Percentiles rank a stretch among this genome's conserved stretches.
Evolutionary conservation across 2,888 invertebrate species (phyloP).

Genomic region (Plemyria rubiginata): DNA sequence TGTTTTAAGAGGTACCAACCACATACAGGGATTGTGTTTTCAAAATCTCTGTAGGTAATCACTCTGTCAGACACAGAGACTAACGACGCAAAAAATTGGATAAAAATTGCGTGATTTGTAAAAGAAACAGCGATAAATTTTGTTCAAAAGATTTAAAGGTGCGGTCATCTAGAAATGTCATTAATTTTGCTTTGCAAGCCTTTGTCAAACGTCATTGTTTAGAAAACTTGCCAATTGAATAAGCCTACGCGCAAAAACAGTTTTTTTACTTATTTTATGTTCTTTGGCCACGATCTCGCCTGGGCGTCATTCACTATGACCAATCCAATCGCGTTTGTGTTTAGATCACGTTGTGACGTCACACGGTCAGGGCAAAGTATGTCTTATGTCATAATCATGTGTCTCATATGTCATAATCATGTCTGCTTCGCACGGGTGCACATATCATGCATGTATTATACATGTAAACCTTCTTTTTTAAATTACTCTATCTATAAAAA

Average conservation of each 20-base stretch:
- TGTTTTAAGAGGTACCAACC: not conserved
- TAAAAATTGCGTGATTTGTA: constrained; percentile 15
- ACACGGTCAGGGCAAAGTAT: too few species aligned
- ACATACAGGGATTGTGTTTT: not conserved
- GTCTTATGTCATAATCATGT: too few species aligned
- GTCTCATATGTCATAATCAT: too few species aligned
- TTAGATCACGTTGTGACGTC: too few species aligned
- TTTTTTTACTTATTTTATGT: too few species aligned
- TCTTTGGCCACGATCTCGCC: too few species aligned
- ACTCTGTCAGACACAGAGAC: constrained; percentile 15
- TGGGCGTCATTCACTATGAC: too few species aligned
- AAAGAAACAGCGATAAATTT: constrained; percentile 14
- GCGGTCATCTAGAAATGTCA: constrained; percentile 8
- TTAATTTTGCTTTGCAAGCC: constrained; percentile 16
- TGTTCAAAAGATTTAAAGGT: constrained; percentile 6
- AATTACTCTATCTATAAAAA: too few species aligned
- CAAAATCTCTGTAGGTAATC: not conserved
- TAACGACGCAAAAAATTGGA: constrained; percentile 20
- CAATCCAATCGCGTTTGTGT: too few species aligned
- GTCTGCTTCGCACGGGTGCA: too few species aligned
- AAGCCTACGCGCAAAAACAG: not conserved
- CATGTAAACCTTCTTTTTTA: too few species aligned
- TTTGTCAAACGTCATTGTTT: constrained; percentile 5
- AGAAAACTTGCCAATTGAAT: constrained; percentile 5
- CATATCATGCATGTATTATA: too few species aligned